These are phyloP conservation scores for Phaonia tiefii DNA, from an alignment of 2,888 invertebrate species.

Conservation along the genomic window DNA sequence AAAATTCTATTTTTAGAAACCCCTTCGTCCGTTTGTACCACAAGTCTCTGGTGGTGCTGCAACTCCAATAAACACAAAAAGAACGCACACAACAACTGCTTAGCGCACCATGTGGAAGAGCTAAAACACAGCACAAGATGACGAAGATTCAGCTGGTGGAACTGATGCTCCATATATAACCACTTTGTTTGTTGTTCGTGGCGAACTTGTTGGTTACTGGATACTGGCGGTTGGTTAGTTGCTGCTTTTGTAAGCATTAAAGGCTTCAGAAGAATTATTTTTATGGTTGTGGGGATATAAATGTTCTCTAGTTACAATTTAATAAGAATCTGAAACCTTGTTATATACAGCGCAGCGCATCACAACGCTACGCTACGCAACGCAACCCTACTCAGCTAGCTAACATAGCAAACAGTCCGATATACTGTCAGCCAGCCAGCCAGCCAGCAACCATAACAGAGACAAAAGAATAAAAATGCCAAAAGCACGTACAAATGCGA, in stretches of 20 bases:
- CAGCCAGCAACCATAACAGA: conserved; percentile 1
- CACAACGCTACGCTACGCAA: not conserved
- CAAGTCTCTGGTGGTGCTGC: conserved; percentile 14
- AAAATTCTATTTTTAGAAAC: conserved; percentile 36
- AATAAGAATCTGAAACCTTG: conserved; percentile 31
- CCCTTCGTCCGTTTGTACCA: not conserved
- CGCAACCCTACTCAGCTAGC: too few relatives aligned
- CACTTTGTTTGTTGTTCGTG: not conserved
- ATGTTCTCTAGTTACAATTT: conserved; percentile 58
- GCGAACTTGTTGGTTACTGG: too few relatives aligned
- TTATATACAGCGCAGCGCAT: conserved; percentile 5
- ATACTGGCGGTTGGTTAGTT: not conserved
- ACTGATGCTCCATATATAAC: too few relatives aligned
- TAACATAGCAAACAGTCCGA: too few relatives aligned
- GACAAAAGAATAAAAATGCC: not conserved
- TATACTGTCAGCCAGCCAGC: not conserved
- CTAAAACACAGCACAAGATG: not conserved
- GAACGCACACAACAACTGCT: conserved; percentile 20
- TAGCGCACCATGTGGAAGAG: not conserved
- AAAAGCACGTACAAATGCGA: conserved; percentile 1
- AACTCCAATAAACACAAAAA: conserved; percentile 12
- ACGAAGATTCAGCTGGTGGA: too few relatives aligned
- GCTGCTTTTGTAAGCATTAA: conserved; percentile 28
- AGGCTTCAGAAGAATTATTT: conserved; percentile 45
- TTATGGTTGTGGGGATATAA: conserved; percentile 55